phyloP scores from a whole-genome alignment of 2,113 vertebrate species.

The Buteo buteo region DNA sequence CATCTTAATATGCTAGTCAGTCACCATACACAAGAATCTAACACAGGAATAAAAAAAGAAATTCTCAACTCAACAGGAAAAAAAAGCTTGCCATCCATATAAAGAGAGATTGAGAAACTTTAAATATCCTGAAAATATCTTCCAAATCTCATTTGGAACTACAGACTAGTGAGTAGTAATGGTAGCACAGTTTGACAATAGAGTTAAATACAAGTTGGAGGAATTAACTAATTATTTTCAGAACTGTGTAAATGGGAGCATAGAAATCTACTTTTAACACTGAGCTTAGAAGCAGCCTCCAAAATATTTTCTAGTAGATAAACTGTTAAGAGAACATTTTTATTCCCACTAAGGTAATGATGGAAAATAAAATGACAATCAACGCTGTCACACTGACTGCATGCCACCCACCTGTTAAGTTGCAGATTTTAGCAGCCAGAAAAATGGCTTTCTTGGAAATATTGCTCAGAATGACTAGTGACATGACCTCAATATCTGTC shows the following conservation, averaged over 20 bases:
- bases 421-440: neutral
- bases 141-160: neutral
- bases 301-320: conserved; percentile 46
- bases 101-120: neutral
- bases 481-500: neutral
- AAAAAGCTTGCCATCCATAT: neutral
- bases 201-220: neutral
- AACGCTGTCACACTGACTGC: neutral
- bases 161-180: neutral
- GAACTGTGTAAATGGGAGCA: neutral
- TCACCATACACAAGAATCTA: neutral
- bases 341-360: conserved; percentile 43
- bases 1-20: neutral
- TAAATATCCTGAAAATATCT: neutral
- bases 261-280: conserved; percentile 14
- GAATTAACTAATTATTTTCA: neutral
- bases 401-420: neutral
- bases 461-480: neutral
- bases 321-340: conserved; percentile 65
- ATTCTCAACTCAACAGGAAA: neutral
- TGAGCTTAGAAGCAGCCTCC: conserved; percentile 11
- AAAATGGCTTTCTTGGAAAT: conserved; percentile 33
- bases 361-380: conserved; percentile 49
- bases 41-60: neutral
- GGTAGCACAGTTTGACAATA: neutral